Conservation (phyloP, 2,113 vertebrate genomes). For the Melanerpes aurifrons region DNA sequence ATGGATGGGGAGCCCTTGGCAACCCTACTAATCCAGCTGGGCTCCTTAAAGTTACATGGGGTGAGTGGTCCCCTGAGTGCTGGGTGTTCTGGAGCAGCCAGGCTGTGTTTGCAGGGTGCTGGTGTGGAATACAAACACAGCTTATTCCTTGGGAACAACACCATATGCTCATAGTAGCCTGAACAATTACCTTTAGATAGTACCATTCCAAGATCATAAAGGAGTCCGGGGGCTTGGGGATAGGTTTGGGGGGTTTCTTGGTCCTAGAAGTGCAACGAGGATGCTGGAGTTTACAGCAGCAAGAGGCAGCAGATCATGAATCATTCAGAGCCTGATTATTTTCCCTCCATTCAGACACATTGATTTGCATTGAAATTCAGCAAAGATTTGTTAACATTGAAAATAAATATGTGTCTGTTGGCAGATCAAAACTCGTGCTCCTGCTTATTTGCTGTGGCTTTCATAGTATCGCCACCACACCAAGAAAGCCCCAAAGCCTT, state of each 20-base stretch:
- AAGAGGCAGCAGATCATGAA: not conserved
- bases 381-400: not conserved
- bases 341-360: not conserved
- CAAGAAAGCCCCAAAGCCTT: not conserved
- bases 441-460: not conserved
- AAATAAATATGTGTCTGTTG: not conserved
- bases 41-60: not conserved
- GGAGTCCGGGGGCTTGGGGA: too few relatives aligned
- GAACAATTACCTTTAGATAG: not conserved
- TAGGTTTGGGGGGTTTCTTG: rapidly evolving
- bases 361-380: not conserved
- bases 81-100: not conserved
- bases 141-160: not conserved
- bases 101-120: not conserved
- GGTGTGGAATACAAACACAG: not conserved
- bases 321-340: not conserved
- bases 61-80: not conserved
- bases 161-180: not conserved
- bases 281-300: not conserved
- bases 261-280: not conserved
- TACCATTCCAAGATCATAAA: not conserved
- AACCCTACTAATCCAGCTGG: not conserved
- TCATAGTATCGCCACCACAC: not conserved
- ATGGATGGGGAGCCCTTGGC: not conserved
- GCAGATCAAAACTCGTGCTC: not conserved